A percentile compares a stretch with the other conserved stretches of the same genome.
Conservation (phyloP, 2,113 vertebrate species). For the Aleadryas rufinucha region DNA sequence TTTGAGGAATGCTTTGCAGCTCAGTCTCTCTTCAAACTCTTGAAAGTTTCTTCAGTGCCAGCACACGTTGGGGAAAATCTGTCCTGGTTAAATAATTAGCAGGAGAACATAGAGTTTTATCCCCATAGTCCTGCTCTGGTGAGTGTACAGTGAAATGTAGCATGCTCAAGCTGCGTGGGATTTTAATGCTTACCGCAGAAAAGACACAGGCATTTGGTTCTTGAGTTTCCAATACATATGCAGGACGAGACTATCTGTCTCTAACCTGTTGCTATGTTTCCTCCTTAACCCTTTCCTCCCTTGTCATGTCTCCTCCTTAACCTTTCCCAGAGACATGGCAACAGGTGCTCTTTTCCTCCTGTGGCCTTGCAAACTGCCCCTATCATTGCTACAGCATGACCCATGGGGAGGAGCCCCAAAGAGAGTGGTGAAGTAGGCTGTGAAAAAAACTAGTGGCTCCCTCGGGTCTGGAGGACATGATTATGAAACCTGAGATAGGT, state of each 20-base stretch:
- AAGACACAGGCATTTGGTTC: not conserved
- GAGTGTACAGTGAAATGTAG: not conserved
- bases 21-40: not conserved
- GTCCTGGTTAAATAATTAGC: not conserved
- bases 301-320: not conserved
- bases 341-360: not conserved
- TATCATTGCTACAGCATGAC: fast-evolving
- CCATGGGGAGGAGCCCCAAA: fast-evolving
- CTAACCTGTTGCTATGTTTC: not conserved
- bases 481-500: not conserved
- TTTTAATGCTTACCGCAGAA: not conserved
- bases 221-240: not conserved
- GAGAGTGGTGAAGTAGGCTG: not conserved
- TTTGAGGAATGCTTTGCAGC: not conserved
- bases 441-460: not conserved
- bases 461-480: not conserved
- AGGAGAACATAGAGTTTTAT: not conserved
- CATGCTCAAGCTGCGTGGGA: fast-evolving
- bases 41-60: not conserved
- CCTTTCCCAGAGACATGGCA: not conserved
- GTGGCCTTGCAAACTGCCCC: not conserved
- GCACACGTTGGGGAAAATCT: not conserved
- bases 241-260: not conserved
- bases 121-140: not conserved
- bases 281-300: too few species aligned